These are phyloP conservation scores for Hesperia comma DNA, from an alignment of 2,888 invertebrate genomes.

Conservation along the genomic window DNA sequence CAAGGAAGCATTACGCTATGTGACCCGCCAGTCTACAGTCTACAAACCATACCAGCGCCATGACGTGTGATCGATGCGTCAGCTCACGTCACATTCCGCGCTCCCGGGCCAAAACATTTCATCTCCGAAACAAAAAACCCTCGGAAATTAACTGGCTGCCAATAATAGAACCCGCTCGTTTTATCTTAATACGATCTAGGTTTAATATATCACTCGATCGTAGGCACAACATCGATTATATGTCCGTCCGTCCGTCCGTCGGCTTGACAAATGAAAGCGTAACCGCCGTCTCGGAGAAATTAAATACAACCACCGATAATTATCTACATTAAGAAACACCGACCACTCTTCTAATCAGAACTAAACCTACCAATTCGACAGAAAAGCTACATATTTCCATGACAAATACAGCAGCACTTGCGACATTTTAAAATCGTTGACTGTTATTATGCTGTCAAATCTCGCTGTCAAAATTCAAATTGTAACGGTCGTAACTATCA, in stretches of 20 bases:
- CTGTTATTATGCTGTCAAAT: constrained; percentile 43
- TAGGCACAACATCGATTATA: constrained; percentile 56
- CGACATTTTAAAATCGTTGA: constrained; percentile 40
- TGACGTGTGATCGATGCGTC: not conserved
- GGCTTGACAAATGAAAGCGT: constrained; percentile 61
- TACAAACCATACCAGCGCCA: not conserved
- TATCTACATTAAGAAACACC: constrained; percentile 50
- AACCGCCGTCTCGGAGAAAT: constrained; percentile 54
- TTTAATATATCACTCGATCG: constrained; percentile 63
- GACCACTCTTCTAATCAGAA: constrained; percentile 26
- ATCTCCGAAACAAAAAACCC: constrained; percentile 30
- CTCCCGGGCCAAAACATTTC: constrained; percentile 7
- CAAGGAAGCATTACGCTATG: no score
- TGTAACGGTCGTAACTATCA: constrained; percentile 13
- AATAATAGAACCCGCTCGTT: constrained; percentile 49
- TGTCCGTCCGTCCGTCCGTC: constrained; percentile 52
- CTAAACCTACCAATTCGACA: constrained; percentile 35
- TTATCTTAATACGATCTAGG: constrained; percentile 64
- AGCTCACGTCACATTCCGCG: not conserved
- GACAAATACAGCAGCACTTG: constrained; percentile 35
- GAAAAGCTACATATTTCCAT: constrained; percentile 40
- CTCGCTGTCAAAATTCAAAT: constrained; percentile 29
- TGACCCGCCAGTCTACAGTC: no score
- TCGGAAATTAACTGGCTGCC: constrained; percentile 54
- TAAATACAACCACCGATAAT: constrained; percentile 60